Percentiles rank a stretch among this genome's conserved stretches.
phyloP scores from a whole-genome alignment of 2,797 vertebrate species.

The Anas georgica region DNA sequence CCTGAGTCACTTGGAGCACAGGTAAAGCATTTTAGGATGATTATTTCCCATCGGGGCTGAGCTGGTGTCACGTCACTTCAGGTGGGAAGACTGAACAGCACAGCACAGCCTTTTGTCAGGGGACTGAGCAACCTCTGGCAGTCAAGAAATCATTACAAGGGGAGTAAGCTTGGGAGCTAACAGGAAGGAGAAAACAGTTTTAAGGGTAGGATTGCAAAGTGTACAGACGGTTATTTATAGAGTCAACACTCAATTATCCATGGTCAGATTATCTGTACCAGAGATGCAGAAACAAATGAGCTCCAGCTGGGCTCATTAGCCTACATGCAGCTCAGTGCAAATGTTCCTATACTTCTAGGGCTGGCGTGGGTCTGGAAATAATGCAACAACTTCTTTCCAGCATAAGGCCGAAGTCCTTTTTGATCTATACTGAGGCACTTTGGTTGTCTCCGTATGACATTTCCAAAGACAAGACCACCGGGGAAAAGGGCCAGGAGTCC shows the following conservation, averaged over 20 bases:
- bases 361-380: neutral
- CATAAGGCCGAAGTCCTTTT: neutral
- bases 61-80: neutral
- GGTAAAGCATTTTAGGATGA: neutral
- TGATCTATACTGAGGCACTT: neutral
- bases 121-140: neutral
- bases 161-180: neutral
- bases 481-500: neutral
- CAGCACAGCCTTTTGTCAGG: neutral
- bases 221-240: slow-evolving; percentile 50
- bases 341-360: neutral
- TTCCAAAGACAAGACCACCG: neutral
- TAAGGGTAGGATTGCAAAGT: slow-evolving; percentile 40
- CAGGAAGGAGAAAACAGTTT: slow-evolving; percentile 42
- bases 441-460: fast-evolving
- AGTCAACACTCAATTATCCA: slow-evolving; percentile 51
- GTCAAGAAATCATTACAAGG: slow-evolving; percentile 15
- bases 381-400: neutral
- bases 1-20: neutral
- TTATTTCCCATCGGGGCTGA: neutral
- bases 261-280: slow-evolving; percentile 61
- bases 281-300: slow-evolving; percentile 48
- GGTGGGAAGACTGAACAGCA: neutral
- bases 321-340: neutral
- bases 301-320: slow-evolving; percentile 21